Base-by-base conservation (phyloP, 2,888 invertebrate genomes). In the Chalcosyrphus nemorum region DNA sequence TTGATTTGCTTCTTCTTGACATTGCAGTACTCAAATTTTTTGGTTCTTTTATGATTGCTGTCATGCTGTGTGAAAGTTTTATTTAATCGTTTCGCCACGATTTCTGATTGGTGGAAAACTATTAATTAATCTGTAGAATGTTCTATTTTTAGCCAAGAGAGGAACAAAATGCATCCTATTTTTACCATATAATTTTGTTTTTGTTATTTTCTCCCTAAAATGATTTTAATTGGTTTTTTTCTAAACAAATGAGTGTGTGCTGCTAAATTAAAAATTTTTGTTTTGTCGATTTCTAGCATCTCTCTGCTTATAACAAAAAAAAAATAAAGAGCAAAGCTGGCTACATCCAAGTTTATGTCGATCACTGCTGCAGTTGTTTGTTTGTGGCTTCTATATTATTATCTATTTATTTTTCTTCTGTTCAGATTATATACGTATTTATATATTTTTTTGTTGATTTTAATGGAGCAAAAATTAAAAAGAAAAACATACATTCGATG, bases 131-230 rank as follows among this genome's bases (percentile, higher is more conserved):
- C 54, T 35, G 43, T 70, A 77, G 77, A 74, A 21, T 65, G 47
- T 66, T 74, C 82, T 82, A 84, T 80, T 84, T 84, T 52, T 74
- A 75, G 24, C 24, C 3, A 4, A 24, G 59, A 66, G 0, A 13
- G 50, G 38, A 56, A 68, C 66, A 61, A 77, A 78, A 71, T 84
- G 84, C 80, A 84, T 84, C 84, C 84, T 84, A 84, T 84, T 84
- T 84, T 75, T 84, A 84, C 72, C 57, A 15, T 43, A 56, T 41
- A 72, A 5, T 74, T 72, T 77, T 78, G 61, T 80, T 68, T 78
- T 80, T 74, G 50, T 78, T 66, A 52, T 63, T 71, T 72, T 70
- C 54, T 61, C 50, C 70, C 65, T 70, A 54, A 80, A 84, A 74
- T 59, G 54, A 82, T 70, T 84, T 80, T 68, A 75, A 84, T 84